Evolutionary conservation across 2,797 vertebrate genomes (phyloP).

Genomic region (Coendou prehensilis): DNA sequence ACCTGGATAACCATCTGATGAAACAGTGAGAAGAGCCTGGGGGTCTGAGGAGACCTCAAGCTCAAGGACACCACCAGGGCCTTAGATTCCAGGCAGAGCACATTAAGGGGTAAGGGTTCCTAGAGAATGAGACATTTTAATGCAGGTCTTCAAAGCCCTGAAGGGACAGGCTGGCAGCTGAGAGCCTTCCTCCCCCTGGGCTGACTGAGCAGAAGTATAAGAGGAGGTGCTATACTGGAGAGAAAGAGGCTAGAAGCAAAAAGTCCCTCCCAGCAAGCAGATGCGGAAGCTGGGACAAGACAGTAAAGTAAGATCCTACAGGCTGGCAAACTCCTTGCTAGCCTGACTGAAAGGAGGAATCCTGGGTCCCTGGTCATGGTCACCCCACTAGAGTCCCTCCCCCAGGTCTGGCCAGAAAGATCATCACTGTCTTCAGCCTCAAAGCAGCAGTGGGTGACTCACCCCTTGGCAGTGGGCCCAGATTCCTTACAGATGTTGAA

Average conservation of each 20-base stretch:
- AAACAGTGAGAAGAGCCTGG: neutral
- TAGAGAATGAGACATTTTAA: neutral
- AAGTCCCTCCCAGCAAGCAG: neutral
- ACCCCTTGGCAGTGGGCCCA: constrained; percentile 78
- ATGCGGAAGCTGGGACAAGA: neutral
- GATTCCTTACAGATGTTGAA: constrained; percentile 87
- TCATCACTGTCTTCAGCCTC: constrained; percentile 74
- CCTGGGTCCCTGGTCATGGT: constrained; percentile 42
- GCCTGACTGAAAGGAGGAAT: neutral
- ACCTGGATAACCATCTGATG: constrained; percentile 22
- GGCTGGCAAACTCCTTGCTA: neutral
- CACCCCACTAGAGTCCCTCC: constrained; percentile 58
- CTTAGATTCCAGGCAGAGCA: neutral
- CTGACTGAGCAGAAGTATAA: neutral
- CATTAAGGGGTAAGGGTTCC: neutral
- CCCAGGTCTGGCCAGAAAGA: constrained; percentile 76
- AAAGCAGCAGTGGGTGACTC: constrained; percentile 78
- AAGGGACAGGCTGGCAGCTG: neutral
- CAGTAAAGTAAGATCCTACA: neutral
- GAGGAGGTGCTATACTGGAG: neutral
- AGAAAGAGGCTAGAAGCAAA: neutral
- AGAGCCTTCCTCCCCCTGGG: neutral
- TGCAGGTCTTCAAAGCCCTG: neutral
- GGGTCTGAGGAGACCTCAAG: neutral
- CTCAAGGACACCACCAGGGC: neutral